Evolutionary conservation across 2,888 invertebrate genomes (phyloP), one percentile per base, ranked within the genome.

Genomic region (Macropis europaea): DNA sequence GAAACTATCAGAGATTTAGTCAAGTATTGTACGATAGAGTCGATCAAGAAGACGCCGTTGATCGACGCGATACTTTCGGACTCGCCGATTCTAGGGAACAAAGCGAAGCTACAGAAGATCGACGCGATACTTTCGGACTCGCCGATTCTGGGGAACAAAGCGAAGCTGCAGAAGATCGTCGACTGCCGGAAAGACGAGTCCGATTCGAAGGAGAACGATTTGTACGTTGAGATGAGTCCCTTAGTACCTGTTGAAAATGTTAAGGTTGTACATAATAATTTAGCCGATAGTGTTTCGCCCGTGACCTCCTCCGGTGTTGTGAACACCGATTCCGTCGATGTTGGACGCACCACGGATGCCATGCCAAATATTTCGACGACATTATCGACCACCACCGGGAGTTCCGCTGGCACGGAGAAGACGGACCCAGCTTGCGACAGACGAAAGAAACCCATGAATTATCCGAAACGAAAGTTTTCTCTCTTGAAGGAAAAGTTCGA

Each of bases 401-500:
- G 62, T 3, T 3, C 13, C 9, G 22, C 48, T 3, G 38, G 26
- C 0, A 11, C 5, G 15, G 68, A 72, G 0, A 60, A 45, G 6
- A 7, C 6, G 0, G 57, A 63, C 1, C 6, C 36, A 7, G 2
- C 40, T 2, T 30, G 28, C 9, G 82, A 85, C 0, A 84, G 77
- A 36, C 76, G 73, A 22, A 70, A 54, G 43, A 78, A 56, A 43
- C 13, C 73, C 0, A 61, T 81, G 68, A 91, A 88, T 75, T 91
- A 91, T 82, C 92, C 93, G 0, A 90, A 92, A 63, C 88, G 93
- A 76, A 93, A 93, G 84, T 92, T 93, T 87, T 93, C 93, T 2
- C 90, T 93, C 62, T 84, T 93, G 15, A 90, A 92, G 78, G 93
- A 93, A 81, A 91, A 91, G 70, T 93, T 93, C 86, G 93, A 93